Base-by-base conservation (phyloP, 2,113 vertebrate genomes). In the Porphyrio hochstetteri region DNA sequence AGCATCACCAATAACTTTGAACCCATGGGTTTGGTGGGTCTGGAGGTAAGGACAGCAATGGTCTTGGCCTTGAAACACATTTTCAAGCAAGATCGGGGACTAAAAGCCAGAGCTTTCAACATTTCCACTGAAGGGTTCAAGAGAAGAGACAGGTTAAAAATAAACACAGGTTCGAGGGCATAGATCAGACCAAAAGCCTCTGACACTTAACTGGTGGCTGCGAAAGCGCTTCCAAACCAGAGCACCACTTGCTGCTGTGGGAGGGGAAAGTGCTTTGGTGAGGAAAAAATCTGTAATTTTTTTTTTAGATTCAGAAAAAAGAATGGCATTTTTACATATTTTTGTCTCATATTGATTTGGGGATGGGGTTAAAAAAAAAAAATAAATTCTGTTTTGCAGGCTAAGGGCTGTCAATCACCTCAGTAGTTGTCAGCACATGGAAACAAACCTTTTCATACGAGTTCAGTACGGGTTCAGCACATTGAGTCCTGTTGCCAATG, bases 1-100 rank as follows among this genome's bases (percentile, higher is more conserved):
- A n/a, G 65, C 6, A 2, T 24, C 64, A 55, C 10, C 4, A 2
- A 10, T 2, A 60, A 79, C 57, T 57, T 57, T 13, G 24, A 31
- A 9, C 2, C 2, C 6, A 50, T 0, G 7, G 17, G 33, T 20
- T 56, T 1, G 0, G 38, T 0, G 5, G 17, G n/a, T 20, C 60
- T 1, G 0, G 38, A 60, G 50, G 63, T 33, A 57, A 56, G 0
- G 2, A 38, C 52, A 82, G 48, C 46, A 35, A 36, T 5, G 3
- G n/a, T 5, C 50, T 55, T 57, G 53, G 16, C 70, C 67, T 72
- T 24, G 67, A 65, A 60, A 79, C 82, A 1, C 35, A 21, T 6
- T 53, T 38, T 4, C 2, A 6, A 74, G 35, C 20, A 59, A 33
- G 19, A 80, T 9, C 5, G 1, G 50, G 31, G 8, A 24, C 36